Evolutionary conservation across 1,140 invertebrate genomes (phyloP), one percentile per base, ranked within the genome.

Genomic region (Drosophila ercepeae): DNA sequence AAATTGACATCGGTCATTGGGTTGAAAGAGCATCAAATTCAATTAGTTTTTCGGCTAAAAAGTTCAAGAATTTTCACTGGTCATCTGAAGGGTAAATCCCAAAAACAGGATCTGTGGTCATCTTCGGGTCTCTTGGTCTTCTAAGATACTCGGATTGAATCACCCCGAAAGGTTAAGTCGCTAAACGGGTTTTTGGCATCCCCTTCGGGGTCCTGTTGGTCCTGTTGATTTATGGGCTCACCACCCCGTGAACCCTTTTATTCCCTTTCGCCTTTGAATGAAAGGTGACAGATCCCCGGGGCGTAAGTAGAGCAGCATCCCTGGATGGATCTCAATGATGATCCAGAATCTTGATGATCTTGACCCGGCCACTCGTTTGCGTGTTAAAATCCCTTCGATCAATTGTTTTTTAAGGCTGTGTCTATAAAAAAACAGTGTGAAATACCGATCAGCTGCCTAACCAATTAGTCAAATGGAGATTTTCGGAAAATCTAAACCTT

Each of bases 21-120:
- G 55, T 51, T 18, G 21, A 23, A 21, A 58, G 61, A 36, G 73
- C 60, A 53, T 48, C 36, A 78, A 53, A 78, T 88, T 88, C 70
- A 84, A 84, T 84, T 75, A 78, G 60, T 71, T 84, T 82, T 86
- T 77, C 19, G 58, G 70, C 19, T 58, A 70, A 48, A 88, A 88
- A 89, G 74, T 82, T 89, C 74, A 88, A 58, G 61, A 78, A 67
- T 88, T 72, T 34, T 59, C 29, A 52, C 74, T 75, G 79, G 79
- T 75, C 78, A 83, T 42, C 25, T 50, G 11, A 25, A 58, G 14
- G 14, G 32, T 14, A 16, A 36, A 45, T 11, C 11, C 11, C 4
- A 9, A 32, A 50, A 55, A 39, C 48, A 52, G 55, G 42, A 27
- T 23, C 18, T 49, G 3, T 54, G 45, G 46, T 49, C 46, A 49